phyloP scores from a whole-genome alignment of 2,888 invertebrate species.

The Drosophila testacea region DNA sequence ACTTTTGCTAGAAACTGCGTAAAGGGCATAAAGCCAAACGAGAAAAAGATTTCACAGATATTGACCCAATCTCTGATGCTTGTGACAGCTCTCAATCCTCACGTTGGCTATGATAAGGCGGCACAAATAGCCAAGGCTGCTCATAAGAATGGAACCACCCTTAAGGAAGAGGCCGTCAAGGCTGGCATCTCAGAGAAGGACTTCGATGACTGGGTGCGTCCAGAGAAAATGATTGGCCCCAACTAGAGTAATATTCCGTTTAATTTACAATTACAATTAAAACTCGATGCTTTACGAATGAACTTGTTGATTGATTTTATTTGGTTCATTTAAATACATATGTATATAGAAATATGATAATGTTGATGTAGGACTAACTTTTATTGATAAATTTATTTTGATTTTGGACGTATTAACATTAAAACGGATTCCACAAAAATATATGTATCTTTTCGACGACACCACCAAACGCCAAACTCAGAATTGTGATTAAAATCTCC shows the following conservation, averaged over 20 bases:
- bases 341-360: constrained; percentile 2
- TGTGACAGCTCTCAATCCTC: constrained; percentile 97
- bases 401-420: constrained; percentile 40
- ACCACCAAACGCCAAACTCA: constrained; percentile 46
- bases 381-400: constrained; percentile 14
- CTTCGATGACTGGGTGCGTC: constrained; percentile 95
- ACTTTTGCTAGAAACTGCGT: constrained; percentile 95
- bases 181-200: constrained; percentile 91
- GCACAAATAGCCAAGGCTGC: constrained; percentile 98
- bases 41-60: constrained; percentile 90
- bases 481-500: constrained; percentile 29
- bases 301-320: not conserved
- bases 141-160: constrained; percentile 93
- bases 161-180: constrained; percentile 94
- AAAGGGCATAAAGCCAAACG: constrained; percentile 91
- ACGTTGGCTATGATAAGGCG: constrained; percentile 98
- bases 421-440: constrained; percentile 36
- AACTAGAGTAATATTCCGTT: constrained; percentile 85
- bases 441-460: constrained; percentile 18
- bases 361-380: constrained; percentile 4
- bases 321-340: not conserved
- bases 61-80: constrained; percentile 97
- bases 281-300: too few species aligned
- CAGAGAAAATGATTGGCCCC: constrained; percentile 95
- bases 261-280: not conserved